Base-by-base conservation (phyloP, 2,797 vertebrate species). In the Poecile montanus region DNA sequence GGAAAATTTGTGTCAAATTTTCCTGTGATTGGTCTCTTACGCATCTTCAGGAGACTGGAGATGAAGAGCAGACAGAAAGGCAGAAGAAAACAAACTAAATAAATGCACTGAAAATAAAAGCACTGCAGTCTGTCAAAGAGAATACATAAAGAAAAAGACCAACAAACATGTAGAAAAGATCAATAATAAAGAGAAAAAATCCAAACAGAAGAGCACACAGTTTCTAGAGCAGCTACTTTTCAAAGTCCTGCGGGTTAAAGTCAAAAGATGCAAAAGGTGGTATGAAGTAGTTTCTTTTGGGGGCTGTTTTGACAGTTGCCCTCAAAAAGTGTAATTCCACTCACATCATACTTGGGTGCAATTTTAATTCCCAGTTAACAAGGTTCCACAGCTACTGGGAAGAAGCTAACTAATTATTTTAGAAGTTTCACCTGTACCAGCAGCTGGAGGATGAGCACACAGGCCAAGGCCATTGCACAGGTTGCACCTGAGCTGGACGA, bases 1-100 rank as follows among this genome's bases (percentile, higher is more conserved):
- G 68, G 70, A 87, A 96, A 93, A 67, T 80, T 87, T 89, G 57
- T 67, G 61, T 91, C 60, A 91, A 71, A 75, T 13, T 84, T 92
- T 61, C 63, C 32, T 77, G 17, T 73, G 54, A 83, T 89, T 27
- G 26, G 87, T 79, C 13, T 36, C 22, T 78, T 42, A 65, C 67
- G 9, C 26, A 34, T 38, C 38, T 95, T 45, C 38, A 56, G 23
- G 50, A 82, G 26, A 56, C 2, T n/a, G 9, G 42, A 70, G 42
- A 32, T 58, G 63, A 89, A 94, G 72, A 91, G 53, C 4, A 85
- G 67, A 38, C 30, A 84, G 51, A 48, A 72, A 92, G 15, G 19
- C 13, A n/a, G 27, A 88, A 86, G 77, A 96, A 78, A 80, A 80
- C 44, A 93, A 94, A 57, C 20, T n/a, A 93, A 95, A 86, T 78